Evolutionary conservation across 2,888 invertebrate species (phyloP).

Genomic region (Plebejus anna): DNA sequence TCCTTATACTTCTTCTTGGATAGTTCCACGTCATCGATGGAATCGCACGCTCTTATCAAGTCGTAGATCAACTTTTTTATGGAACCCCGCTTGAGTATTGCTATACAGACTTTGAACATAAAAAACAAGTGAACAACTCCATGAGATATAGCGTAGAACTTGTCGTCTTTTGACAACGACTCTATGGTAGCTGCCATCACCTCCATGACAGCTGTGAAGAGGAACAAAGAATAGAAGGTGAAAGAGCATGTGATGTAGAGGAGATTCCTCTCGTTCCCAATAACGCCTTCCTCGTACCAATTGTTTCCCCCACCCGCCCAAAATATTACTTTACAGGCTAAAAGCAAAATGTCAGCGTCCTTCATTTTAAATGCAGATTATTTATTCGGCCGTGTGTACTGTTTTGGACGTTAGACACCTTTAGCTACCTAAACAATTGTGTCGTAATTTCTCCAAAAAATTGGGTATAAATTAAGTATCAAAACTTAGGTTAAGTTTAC

Average conservation of each 20-base stretch:
- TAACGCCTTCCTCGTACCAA: slow-evolving; percentile 2
- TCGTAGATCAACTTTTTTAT: slow-evolving; percentile 5
- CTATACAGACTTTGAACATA: background rate
- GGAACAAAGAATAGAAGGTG: background rate
- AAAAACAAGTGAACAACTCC: slow-evolving; percentile 9
- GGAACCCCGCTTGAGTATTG: background rate
- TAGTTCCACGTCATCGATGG: background rate
- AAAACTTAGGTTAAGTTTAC: background rate
- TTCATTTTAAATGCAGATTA: background rate
- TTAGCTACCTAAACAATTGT: background rate
- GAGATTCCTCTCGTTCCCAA: background rate
- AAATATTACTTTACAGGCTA: slow-evolving; percentile 6
- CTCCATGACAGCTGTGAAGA: background rate
- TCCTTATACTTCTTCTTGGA: background rate
- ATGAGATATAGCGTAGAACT: slow-evolving; percentile 10
- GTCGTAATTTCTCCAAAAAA: background rate
- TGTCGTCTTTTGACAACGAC: background rate
- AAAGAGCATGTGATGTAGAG: background rate
- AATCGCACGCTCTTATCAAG: slow-evolving; percentile 1
- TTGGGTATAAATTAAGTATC: background rate
- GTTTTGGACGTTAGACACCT: background rate
- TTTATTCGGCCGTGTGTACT: too few species aligned
- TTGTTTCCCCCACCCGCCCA: slow-evolving; percentile 1
- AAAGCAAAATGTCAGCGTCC: slow-evolving; percentile 10
- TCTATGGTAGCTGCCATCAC: slow-evolving; percentile 6